Evolutionary conservation across 1,140 invertebrate species (phyloP).

Genomic region (Apis florea): DNA sequence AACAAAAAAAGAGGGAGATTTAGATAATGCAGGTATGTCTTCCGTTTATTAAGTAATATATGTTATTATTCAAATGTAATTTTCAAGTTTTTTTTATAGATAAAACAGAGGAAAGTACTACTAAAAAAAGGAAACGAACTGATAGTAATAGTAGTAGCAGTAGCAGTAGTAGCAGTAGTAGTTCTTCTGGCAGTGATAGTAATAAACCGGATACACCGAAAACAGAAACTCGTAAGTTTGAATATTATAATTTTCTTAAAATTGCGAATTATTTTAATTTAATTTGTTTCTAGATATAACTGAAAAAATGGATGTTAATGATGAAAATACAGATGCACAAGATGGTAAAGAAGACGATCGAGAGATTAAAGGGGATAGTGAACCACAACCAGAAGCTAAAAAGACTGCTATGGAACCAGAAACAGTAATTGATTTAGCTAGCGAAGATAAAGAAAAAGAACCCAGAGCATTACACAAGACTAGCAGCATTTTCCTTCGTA

Average conservation of each 20-base stretch:
- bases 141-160: constrained; percentile 76
- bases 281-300: constrained; percentile 63
- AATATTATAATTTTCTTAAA: not conserved
- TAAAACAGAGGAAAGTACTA: constrained; percentile 55
- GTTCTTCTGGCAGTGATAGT: constrained; percentile 74
- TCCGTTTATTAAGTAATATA: not conserved
- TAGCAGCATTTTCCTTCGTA: constrained; percentile 97
- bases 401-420: constrained; percentile 72
- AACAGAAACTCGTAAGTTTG: constrained; percentile 59
- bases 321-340: constrained; percentile 75
- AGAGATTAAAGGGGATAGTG: constrained; percentile 70
- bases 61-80: no score
- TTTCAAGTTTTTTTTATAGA: not conserved
- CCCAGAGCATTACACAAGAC: constrained; percentile 93
- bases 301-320: constrained; percentile 64
- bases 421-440: constrained; percentile 77
- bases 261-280: not conserved
- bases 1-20: constrained; percentile 45
- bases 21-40: constrained; percentile 10
- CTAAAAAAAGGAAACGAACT: constrained; percentile 75
- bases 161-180: constrained; percentile 75
- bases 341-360: constrained; percentile 62
- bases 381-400: constrained; percentile 62
- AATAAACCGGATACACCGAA: constrained; percentile 67
- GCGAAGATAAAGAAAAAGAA: constrained; percentile 82